Base-by-base conservation (phyloP, 2,797 vertebrate genomes). In the Hipposideros larvatus region DNA sequence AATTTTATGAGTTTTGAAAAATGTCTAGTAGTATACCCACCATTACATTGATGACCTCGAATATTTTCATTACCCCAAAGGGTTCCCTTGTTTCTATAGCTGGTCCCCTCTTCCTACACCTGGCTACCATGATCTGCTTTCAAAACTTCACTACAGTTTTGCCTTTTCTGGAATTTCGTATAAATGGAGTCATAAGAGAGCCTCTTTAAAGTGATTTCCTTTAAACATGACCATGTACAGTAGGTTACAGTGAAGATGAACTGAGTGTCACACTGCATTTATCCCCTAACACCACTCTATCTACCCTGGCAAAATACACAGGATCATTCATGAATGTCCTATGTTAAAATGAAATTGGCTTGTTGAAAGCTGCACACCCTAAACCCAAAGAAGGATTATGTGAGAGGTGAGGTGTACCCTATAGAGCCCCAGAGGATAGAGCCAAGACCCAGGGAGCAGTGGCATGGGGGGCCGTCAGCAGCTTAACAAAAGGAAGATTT, bases 181-280 rank as follows among this genome's bases (percentile, higher is more conserved):
- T 53, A 59, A 88, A 85, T 53, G 19, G 28, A 82, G 31, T 75
- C 13, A 63, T n/a, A 28, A 22, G 15, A 51, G 83, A 53, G 43
- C 68, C 22, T 77, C 48, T 78, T 87, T 79, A 51, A 83, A 91
- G 24, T 46, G 5, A 91, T 68, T 82, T 96, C 87, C 57, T 91
- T 57, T 53, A 34, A 43, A 75, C 15, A 48, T 43, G 53, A 55
- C 37, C 31, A 14, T 13, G 15, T 43, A 21, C 2, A n/a, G 22
- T 26, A 43, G 48, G 48, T 77, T 78, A 90, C 34, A 73, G 61
- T 41, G 46, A 70, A 26, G 19, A 53, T 55, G 79, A 66, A 66
- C 9, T 11, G 53, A 92, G 65, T 51, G 63, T 68, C 61, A 51
- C 10, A n/a, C 14, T 31, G 59, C 22, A n/a, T 87, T 70, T 95